Evolutionary conservation across 2,797 vertebrate species (phyloP).

Genomic region (Smutsia temminckii): DNA sequence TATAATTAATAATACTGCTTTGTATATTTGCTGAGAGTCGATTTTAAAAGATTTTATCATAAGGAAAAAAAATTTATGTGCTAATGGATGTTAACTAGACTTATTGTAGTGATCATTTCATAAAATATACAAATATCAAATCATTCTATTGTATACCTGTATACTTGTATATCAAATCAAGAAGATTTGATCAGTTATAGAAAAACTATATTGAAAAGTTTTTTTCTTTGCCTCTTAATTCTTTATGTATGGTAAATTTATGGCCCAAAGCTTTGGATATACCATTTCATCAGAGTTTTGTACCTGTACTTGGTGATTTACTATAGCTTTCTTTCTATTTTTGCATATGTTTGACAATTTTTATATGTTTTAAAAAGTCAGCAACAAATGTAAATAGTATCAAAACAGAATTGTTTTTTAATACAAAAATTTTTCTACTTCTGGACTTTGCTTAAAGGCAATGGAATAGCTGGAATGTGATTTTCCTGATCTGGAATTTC

Average conservation of each 20-base stretch:
- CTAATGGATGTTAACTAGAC: neutral
- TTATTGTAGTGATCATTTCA: neutral
- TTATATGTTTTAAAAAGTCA: neutral
- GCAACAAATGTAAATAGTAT: neutral
- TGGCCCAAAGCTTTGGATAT: too few relatives aligned
- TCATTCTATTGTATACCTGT: neutral
- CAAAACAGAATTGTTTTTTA: neutral
- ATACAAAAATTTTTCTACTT: neutral
- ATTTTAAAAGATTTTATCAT: slow-evolving; percentile 4
- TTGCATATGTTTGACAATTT: neutral
- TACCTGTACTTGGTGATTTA: neutral
- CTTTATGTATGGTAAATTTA: neutral
- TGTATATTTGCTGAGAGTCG: neutral
- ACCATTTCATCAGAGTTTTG: neutral
- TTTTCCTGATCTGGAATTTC: slow-evolving; percentile 19
- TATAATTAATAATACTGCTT: neutral
- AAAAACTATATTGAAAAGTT: neutral
- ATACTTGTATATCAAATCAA: too few relatives aligned
- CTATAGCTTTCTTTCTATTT: neutral
- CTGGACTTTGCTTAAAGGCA: neutral
- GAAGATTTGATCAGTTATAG: neutral
- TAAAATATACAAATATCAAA: neutral
- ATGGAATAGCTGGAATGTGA: neutral
- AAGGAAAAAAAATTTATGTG: neutral
- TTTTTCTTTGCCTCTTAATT: neutral